A percentile compares a stretch with the other conserved stretches of the same genome.
Conservation (phyloP, 2,888 invertebrate species). For the Lochmaea crataegi region DNA sequence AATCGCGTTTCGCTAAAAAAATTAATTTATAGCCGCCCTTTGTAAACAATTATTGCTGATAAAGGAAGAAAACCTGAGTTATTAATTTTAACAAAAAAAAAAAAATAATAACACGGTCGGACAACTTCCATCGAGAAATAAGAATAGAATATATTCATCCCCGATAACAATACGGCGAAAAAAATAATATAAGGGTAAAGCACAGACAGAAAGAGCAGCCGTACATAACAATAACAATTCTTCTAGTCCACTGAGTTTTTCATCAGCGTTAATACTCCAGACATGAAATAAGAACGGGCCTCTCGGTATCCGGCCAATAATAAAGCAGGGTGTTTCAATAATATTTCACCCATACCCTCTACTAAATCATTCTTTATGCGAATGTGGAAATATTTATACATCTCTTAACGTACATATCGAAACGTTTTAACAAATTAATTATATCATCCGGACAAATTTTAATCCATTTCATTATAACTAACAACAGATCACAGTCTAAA, state of each 20-base stretch:
- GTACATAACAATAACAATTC: constrained; percentile 38
- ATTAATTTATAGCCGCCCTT: not conserved
- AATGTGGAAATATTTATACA: not conserved
- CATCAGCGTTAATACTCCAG: constrained; percentile 41
- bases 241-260: constrained; percentile 39
- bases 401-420: not conserved
- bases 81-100: constrained; percentile 16
- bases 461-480: not conserved
- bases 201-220: constrained; percentile 9
- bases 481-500: constrained; percentile 12
- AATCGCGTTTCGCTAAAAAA: not conserved
- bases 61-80: not conserved
- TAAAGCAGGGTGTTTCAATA: constrained; percentile 40
- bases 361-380: constrained; percentile 27
- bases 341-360: constrained; percentile 34
- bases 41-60: not conserved
- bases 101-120: constrained; percentile 26
- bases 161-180: constrained; percentile 16
- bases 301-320: constrained; percentile 36
- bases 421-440: not conserved
- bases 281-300: constrained; percentile 38
- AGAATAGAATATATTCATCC: constrained; percentile 33
- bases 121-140: constrained; percentile 21
- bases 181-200: constrained; percentile 11
- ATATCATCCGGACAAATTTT: not conserved